Conservation (phyloP, 2,113 vertebrate species). For the Myotis lucifugus region DNA sequence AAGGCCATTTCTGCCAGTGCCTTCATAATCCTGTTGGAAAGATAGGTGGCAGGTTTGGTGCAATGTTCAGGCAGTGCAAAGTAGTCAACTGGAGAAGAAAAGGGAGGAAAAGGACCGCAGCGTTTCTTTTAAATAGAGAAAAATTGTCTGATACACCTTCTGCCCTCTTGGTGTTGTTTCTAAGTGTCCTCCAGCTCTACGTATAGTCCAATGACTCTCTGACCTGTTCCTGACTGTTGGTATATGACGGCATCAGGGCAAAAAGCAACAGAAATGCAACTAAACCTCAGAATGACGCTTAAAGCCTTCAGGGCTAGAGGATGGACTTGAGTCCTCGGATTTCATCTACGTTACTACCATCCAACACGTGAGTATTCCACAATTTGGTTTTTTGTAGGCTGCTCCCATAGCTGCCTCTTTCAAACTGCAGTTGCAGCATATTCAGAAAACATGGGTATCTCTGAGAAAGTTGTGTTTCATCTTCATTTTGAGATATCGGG, state of each 20-base stretch:
- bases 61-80: neutral
- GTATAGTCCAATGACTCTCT: neutral
- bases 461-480: neutral
- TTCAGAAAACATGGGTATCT: neutral
- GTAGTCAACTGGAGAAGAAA: slow-evolving; percentile 28
- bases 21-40: neutral
- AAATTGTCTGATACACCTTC: neutral
- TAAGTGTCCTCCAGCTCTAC: neutral
- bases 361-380: neutral
- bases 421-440: neutral
- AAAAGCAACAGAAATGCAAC: slow-evolving; percentile 8
- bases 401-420: neutral
- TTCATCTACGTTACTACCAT: neutral
- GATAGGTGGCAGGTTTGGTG: neutral
- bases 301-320: neutral
- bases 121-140: slow-evolving; percentile 13
- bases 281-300: neutral
- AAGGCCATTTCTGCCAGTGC: slow-evolving; percentile 41
- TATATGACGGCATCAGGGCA: neutral
- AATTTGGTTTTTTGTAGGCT: neutral
- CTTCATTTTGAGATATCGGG: slow-evolving; percentile 9
- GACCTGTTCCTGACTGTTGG: neutral
- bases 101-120: neutral
- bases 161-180: neutral
- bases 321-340: neutral